These are phyloP conservation scores for Mesopsocus fuscifrons DNA, from an alignment of 2,888 invertebrate genomes.

Conservation along the genomic window DNA sequence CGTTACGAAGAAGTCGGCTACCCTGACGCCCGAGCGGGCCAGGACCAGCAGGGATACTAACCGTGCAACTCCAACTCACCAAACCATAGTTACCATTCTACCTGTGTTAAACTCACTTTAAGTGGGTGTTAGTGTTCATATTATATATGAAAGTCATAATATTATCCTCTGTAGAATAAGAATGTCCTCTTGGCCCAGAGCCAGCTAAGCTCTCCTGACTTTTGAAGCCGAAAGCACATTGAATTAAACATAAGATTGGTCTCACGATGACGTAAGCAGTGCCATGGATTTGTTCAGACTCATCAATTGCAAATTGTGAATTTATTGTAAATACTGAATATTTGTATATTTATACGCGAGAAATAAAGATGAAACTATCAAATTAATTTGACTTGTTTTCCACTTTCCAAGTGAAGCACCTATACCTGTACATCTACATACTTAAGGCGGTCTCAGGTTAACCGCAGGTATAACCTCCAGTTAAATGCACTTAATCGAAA, in stretches of 20 bases:
- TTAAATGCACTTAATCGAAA: too few species aligned
- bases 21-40: slow-evolving; percentile 3
- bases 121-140: slow-evolving; percentile 6
- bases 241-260: background rate
- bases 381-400: too few species aligned
- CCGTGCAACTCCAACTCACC: background rate
- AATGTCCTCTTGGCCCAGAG: slow-evolving; percentile 4
- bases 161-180: background rate
- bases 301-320: too few species aligned
- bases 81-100: slow-evolving; percentile 6
- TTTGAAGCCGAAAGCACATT: slow-evolving; percentile 1
- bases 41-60: slow-evolving; percentile 5
- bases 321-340: too few species aligned
- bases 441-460: too few species aligned
- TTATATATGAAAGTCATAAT: slow-evolving; percentile 7
- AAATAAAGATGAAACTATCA: too few species aligned
- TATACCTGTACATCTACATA: too few species aligned
- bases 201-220: background rate
- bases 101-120: slow-evolving; percentile 1
- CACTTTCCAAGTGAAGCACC: too few species aligned
- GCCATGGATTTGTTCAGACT: slow-evolving; percentile 7
- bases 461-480: too few species aligned
- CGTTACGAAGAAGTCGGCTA: slow-evolving; percentile 23
- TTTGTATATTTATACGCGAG: too few species aligned
- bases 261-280: slow-evolving; percentile 5